These are phyloP conservation scores for Amphiprion clarkii DNA, from an alignment of 2,797 vertebrate genomes.

Conservation along the genomic window DNA sequence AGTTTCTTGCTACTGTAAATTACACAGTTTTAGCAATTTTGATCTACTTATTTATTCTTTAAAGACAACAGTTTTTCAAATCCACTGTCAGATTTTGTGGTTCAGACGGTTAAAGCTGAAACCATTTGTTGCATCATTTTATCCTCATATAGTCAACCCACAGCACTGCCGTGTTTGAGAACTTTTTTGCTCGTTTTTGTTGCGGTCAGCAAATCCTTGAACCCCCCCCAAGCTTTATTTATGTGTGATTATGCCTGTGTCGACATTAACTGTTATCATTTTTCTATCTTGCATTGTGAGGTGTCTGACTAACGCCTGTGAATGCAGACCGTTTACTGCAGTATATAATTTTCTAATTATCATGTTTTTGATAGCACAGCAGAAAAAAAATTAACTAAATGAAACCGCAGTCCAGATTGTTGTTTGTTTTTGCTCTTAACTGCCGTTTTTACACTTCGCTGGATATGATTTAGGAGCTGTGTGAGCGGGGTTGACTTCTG, in stretches of 20 bases:
- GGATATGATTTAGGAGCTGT: constrained; percentile 10
- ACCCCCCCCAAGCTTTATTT: background rate
- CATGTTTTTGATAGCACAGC: background rate
- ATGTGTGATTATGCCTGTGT: background rate
- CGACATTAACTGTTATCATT: too few relatives aligned
- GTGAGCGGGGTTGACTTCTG: background rate
- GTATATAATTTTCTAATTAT: constrained; percentile 10
- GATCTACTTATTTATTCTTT: too few relatives aligned
- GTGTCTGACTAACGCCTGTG: background rate
- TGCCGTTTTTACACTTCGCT: constrained; percentile 10
- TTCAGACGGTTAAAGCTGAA: too few relatives aligned
- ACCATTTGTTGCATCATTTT: too few relatives aligned
- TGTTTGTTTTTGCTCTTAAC: constrained; percentile 19
- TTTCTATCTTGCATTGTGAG: too few relatives aligned
- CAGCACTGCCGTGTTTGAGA: background rate
- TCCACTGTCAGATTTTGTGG: too few relatives aligned
- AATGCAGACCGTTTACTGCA: background rate
- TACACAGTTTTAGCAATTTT: too few relatives aligned
- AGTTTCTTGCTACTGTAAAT: too few relatives aligned
- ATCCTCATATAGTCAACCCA: too few relatives aligned
- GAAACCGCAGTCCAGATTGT: background rate
- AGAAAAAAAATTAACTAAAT: background rate
- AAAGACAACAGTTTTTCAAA: too few relatives aligned
- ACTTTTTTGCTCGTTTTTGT: background rate
- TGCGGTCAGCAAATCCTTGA: background rate